Evolutionary conservation across 2,888 invertebrate species (phyloP).

Genomic region (Drosophila meridionalis): DNA sequence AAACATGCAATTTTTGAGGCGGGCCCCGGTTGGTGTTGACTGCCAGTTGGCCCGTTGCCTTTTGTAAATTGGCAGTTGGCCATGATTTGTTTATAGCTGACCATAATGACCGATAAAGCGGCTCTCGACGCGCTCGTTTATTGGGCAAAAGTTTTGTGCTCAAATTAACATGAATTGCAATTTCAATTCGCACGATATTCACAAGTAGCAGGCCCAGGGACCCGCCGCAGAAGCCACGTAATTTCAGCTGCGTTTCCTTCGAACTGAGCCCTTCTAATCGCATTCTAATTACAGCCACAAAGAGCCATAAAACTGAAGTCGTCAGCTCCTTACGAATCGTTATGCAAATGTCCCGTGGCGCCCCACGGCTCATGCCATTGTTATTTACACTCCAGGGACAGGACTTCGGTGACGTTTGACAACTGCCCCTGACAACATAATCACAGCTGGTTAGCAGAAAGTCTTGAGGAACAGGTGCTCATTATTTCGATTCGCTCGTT

Average conservation of each 20-base stretch:
- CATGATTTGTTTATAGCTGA: conserved; percentile 67
- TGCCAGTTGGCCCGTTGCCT: conserved; percentile 13
- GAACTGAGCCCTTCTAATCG: conserved; percentile 40
- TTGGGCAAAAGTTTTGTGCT: conserved; percentile 54
- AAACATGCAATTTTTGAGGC: conserved; percentile 49
- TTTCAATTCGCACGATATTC: conserved; percentile 70
- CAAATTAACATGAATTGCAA: conserved; percentile 66
- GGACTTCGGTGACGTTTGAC: conserved; percentile 20
- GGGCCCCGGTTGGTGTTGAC: conserved; percentile 24
- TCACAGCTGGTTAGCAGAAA: conserved; percentile 5
- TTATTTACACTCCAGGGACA: conserved; percentile 3
- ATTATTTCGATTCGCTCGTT: conserved; percentile 8
- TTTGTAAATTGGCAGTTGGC: conserved; percentile 43
- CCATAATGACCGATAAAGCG: conserved; percentile 69
- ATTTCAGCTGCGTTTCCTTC: conserved; percentile 40
- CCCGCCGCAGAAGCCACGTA: conserved; percentile 3
- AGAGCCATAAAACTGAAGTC: conserved; percentile 20
- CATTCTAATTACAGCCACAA: conserved; percentile 51
- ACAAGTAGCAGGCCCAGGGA: conserved; percentile 23
- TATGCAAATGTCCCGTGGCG: conserved; percentile 43
- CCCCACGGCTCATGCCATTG: background rate
- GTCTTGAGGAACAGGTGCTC: conserved; percentile 22
- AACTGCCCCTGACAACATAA: conserved; percentile 23
- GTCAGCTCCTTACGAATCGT: conserved; percentile 9
- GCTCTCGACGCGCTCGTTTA: conserved; percentile 47